Conservation (phyloP, 2,888 invertebrate species). For the Notodonta ziczac region DNA sequence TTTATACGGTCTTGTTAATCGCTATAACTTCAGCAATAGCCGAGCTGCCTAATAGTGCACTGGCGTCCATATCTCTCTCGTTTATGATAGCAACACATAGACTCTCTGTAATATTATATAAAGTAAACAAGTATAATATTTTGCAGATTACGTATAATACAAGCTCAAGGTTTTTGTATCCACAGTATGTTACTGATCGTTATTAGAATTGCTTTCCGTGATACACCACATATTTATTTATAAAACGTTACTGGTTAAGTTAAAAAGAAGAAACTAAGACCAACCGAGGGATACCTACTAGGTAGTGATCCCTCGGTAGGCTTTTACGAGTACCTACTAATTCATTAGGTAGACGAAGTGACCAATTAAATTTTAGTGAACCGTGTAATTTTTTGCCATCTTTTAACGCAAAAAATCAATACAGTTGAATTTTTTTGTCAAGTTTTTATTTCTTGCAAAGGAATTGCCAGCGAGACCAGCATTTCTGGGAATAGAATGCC, state of each 20-base stretch:
- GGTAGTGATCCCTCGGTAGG: no score
- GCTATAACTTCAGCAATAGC: slow-evolving; percentile 7
- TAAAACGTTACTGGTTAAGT: not conserved
- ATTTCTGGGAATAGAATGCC: slow-evolving; percentile 2
- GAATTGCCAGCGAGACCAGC: not conserved
- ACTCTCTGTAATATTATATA: slow-evolving; percentile 44
- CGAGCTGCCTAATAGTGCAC: slow-evolving; percentile 33
- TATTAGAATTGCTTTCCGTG: slow-evolving; percentile 3
- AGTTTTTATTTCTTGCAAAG: slow-evolving; percentile 3
- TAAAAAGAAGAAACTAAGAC: not conserved
- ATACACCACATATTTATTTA: not conserved
- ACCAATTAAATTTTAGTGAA: slow-evolving; percentile 6
- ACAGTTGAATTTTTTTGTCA: not conserved
- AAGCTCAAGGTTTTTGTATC: not conserved
- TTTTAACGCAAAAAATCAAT: slow-evolving; percentile 3
- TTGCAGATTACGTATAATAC: slow-evolving; percentile 29
- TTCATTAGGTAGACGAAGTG: slow-evolving; percentile 2
- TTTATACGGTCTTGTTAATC: not conserved
- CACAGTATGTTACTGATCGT: not conserved
- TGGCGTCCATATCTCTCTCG: slow-evolving; percentile 49
- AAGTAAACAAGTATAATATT: slow-evolving; percentile 45
- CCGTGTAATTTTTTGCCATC: slow-evolving; percentile 3
- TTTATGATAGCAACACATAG: slow-evolving; percentile 47
- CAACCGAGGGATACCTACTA: not conserved
- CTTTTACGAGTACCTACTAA: not conserved